Evolutionary conservation across 2,113 vertebrate genomes (phyloP).

Genomic region (Taurulus bubalis): DNA sequence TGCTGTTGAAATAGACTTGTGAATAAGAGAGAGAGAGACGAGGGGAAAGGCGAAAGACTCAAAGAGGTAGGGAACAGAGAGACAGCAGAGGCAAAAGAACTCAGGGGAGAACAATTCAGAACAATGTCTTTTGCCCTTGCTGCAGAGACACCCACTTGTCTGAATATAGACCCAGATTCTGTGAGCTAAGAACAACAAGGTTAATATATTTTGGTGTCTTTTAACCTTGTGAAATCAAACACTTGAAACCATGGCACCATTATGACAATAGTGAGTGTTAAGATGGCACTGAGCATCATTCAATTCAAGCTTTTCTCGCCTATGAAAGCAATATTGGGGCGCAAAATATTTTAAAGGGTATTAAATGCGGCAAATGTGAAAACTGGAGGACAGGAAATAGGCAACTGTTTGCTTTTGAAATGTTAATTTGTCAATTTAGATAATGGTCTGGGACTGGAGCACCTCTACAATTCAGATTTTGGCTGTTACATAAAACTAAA

Average conservation of each 20-base stretch:
- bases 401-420: neutral
- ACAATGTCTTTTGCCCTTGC: neutral
- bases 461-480: constrained; percentile 4
- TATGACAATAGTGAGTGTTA: too few relatives aligned
- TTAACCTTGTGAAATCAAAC: neutral
- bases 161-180: constrained; percentile 14
- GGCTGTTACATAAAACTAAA: constrained; percentile 53
- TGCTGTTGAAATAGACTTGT: constrained; percentile 59
- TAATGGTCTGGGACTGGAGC: constrained; percentile 5
- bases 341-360: neutral
- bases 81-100: neutral
- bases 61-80: neutral
- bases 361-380: neutral
- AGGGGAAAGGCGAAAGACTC: constrained; percentile 8
- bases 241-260: neutral
- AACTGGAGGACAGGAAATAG: neutral
- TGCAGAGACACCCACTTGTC: constrained; percentile 1
- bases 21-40: constrained; percentile 20
- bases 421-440: constrained; percentile 16
- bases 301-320: neutral
- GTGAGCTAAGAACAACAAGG: neutral
- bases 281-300: neutral
- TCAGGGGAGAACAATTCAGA: neutral
- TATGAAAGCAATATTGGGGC: neutral
- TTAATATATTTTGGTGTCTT: neutral